phyloP scores from a whole-genome alignment of 1,140 invertebrate genomes.

The Alviniconcha marisindica region DNA sequence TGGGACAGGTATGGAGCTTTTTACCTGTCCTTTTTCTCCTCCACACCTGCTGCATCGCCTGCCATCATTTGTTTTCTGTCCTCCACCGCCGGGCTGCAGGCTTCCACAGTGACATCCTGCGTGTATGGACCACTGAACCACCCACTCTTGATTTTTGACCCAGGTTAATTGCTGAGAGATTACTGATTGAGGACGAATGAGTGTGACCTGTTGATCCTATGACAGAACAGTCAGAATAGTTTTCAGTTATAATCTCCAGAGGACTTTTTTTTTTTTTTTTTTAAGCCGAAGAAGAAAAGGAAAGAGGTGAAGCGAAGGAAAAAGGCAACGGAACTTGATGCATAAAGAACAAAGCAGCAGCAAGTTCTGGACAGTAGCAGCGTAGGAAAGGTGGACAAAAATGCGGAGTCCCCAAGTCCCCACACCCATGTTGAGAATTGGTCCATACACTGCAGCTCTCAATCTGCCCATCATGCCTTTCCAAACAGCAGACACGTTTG shows the following conservation, averaged over 20 bases:
- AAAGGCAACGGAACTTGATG: too few relatives aligned
- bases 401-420: too few relatives aligned
- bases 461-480: neutral
- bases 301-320: neutral
- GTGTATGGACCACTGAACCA: conserved; percentile 41
- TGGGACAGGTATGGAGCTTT: conserved; percentile 85
- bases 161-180: too few relatives aligned
- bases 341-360: too few relatives aligned
- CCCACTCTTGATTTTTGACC: neutral
- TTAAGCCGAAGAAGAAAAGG: neutral
- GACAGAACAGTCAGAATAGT: too few relatives aligned
- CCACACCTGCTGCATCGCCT: conserved; percentile 20
- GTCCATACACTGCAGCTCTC: conserved; percentile 28
- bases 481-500: neutral
- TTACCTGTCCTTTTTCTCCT: conserved; percentile 51
- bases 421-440: too few relatives aligned
- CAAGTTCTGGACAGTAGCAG: too few relatives aligned
- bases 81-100: conserved; percentile 24
- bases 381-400: too few relatives aligned
- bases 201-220: too few relatives aligned
- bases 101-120: conserved; percentile 16
- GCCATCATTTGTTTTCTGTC: conserved; percentile 35
- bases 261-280: too few relatives aligned
- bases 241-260: too few relatives aligned
- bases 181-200: too few relatives aligned